These are phyloP conservation scores for Myzus persicae DNA, from an alignment of 1,140 invertebrate species.

Conservation along the genomic window DNA sequence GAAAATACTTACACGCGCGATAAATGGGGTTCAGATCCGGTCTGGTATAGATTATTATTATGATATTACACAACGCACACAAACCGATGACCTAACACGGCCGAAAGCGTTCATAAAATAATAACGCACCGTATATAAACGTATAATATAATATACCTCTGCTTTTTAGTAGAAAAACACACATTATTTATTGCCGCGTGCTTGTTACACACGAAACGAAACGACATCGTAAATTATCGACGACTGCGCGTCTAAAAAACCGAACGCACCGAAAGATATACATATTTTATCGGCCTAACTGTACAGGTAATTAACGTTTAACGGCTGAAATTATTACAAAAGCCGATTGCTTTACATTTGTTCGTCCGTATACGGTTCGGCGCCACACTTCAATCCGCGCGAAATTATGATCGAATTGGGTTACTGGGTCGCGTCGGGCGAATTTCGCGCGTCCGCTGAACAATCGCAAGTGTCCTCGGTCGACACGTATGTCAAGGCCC, in stretches of 20 bases:
- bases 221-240: neutral
- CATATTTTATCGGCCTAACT: neutral
- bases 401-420: neutral
- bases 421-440: conserved; percentile 15
- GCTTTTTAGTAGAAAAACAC: conserved; percentile 25
- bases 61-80: conserved; percentile 19
- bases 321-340: neutral
- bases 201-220: neutral
- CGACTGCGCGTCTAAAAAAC: neutral
- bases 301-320: neutral
- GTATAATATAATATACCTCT: neutral
- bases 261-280: neutral
- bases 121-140: neutral
- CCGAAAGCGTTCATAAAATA: neutral
- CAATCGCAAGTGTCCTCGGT: neutral
- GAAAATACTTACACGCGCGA: neutral
- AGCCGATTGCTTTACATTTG: neutral
- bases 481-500: conserved; percentile 8
- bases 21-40: conserved; percentile 21
- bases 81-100: neutral
- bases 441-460: conserved; percentile 10
- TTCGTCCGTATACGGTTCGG: neutral
- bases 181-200: no score
- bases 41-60: conserved; percentile 20
- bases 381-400: neutral